Base-by-base conservation (phyloP, 1,140 invertebrate species). In the Heliothis virescens region DNA sequence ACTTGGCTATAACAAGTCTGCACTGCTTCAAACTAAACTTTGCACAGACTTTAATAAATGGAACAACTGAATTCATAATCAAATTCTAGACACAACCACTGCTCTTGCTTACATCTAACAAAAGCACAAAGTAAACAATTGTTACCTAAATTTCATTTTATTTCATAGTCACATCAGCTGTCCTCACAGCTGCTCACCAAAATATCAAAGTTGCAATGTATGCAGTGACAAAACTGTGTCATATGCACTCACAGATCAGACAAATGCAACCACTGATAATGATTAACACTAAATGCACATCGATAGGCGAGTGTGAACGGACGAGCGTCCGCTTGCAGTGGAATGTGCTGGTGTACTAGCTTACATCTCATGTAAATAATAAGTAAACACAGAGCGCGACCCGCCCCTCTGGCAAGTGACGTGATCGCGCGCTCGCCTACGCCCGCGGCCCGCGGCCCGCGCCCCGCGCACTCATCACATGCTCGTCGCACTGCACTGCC, bases 131-230 rank as follows among this genome's bases (percentile, higher is more conserved):
- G 50, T 81, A 79, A 85, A 84, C 53, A 87, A 60, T 76, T 75
- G 77, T 92, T 93, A 94, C 93, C 93, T 93, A 93, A 90, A 90
- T 94, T 92, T 93, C 93, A 94, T 94, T 89, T 94, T 94, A 94
- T 91, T 92, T 92, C 93, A 94, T 94, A 92, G 81, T 93, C 86
- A 83, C 75, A 85, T 90, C 82, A 84, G 84, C 84, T 88, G 82
- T 86, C 60, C 73, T 83, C 83, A 89, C 91, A 92, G 90, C 89
- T 90, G 88, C 89, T 90, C 79, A 83, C 74, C 53, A 78, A 55
- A 78, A 83, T 82, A 59, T 69, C 18, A 80, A 69, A 79, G 75
- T 81, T 71, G 62, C 76, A 83, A 79, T 34, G 18, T 62, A 50
- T 72, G 26, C 74, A 75, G 81, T 82, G 57, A 80, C 69, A 79